These are phyloP conservation scores for Argyresthia albistria DNA, from an alignment of 2,888 invertebrate species.

Conservation along the genomic window DNA sequence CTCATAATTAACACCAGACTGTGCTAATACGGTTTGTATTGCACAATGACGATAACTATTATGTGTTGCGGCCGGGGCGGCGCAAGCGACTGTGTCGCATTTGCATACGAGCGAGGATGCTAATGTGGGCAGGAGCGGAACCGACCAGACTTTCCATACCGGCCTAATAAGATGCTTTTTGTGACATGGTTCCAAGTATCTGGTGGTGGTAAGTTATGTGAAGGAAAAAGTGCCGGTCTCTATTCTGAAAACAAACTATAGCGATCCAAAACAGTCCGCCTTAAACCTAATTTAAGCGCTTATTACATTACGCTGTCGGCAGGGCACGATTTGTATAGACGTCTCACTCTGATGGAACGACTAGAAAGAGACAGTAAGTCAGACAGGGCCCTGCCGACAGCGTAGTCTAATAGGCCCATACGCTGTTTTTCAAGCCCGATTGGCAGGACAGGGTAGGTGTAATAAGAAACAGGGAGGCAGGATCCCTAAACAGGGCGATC, in stretches of 20 bases:
- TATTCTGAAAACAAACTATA: neutral
- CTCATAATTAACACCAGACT: constrained; percentile 7
- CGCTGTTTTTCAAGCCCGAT: no score
- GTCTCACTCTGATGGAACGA: no score
- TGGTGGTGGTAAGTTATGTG: neutral
- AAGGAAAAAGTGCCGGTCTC: neutral
- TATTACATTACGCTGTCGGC: no score
- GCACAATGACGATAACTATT: constrained; percentile 4
- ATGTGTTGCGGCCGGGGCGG: neutral
- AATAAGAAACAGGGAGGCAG: no score
- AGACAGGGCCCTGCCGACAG: no score
- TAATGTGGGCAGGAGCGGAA: constrained; percentile 6
- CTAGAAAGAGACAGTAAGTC: no score
- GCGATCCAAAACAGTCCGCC: no score
- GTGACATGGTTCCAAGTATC: neutral
- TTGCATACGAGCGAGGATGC: constrained; percentile 2
- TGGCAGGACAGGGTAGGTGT: no score
- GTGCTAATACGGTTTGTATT: constrained; percentile 6
- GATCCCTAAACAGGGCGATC: no score
- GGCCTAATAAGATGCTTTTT: constrained; percentile 1
- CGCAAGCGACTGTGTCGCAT: constrained; percentile 1
- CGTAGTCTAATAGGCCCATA: no score
- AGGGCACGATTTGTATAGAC: no score
- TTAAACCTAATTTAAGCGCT: no score
- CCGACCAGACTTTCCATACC: constrained; percentile 1